Evolutionary conservation across 2,888 invertebrate genomes (phyloP).

Genomic region (Pegoplata infirma): DNA sequence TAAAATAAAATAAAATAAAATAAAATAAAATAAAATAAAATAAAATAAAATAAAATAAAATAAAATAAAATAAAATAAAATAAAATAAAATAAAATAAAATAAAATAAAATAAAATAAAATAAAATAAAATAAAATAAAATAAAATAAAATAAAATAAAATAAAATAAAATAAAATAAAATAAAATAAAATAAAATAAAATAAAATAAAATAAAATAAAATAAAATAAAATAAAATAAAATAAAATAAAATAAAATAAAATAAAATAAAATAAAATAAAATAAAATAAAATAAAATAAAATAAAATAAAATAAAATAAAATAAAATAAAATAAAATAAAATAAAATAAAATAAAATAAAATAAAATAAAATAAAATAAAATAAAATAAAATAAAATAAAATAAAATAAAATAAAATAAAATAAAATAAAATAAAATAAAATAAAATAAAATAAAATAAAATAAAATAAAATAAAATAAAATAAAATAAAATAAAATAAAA

Average conservation of each 20-base stretch:
- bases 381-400: background rate
- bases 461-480: background rate
- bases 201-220: slow-evolving; percentile 4
- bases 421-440: background rate
- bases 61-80: slow-evolving; percentile 4
- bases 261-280: background rate
- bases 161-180: slow-evolving; percentile 4
- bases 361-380: background rate
- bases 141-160: slow-evolving; percentile 4
- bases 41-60: slow-evolving; percentile 4
- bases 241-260: background rate
- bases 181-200: slow-evolving; percentile 4
- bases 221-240: background rate
- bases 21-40: slow-evolving; percentile 4
- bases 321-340: background rate
- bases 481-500: slow-evolving; percentile 4
- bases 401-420: background rate
- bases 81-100: slow-evolving; percentile 4
- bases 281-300: background rate
- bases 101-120: slow-evolving; percentile 4
- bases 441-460: background rate
- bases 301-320: background rate
- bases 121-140: slow-evolving; percentile 4
- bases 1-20: slow-evolving; percentile 4
- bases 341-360: background rate